Conservation (phyloP, 2,113 vertebrate genomes). For the Aplodontia rufa region DNA sequence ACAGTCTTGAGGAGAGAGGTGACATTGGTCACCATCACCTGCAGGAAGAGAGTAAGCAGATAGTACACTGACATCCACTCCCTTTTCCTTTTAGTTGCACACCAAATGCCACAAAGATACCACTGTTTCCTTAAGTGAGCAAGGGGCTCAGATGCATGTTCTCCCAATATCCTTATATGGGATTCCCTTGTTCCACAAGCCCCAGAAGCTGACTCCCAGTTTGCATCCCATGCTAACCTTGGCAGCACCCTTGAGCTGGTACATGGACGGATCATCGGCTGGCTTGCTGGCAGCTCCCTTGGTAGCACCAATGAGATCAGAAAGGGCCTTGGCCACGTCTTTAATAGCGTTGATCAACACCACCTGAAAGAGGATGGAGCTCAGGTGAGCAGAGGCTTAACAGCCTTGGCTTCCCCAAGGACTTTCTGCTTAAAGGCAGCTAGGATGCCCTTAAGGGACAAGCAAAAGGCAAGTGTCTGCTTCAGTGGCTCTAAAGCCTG, state of each 20-base stretch:
- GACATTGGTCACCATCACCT: constrained; percentile 99
- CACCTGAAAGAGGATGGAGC: constrained; percentile 85
- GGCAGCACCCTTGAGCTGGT: constrained; percentile 98
- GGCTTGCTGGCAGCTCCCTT: constrained; percentile 97
- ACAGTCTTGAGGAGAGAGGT: constrained; percentile 99
- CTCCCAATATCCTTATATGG: no score
- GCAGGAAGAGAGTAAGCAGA: constrained; percentile 41
- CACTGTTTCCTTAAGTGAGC: not conserved
- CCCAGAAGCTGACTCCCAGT: accelerated
- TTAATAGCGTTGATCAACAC: constrained; percentile 98
- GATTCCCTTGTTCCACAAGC: not conserved
- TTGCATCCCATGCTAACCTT: constrained; percentile 87
- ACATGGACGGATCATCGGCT: constrained; percentile 98
- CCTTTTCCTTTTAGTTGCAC: not conserved
- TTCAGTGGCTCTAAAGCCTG: accelerated
- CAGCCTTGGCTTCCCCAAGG: not conserved
- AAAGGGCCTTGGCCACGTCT: constrained; percentile 98
- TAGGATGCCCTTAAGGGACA: accelerated
- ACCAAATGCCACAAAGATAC: not conserved
- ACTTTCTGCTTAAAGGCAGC: not conserved
- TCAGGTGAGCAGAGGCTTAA: not conserved
- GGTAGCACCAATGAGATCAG: constrained; percentile 97
- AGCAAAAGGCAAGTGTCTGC: not conserved
- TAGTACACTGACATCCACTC: not conserved
- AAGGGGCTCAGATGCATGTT: not conserved